phyloP scores from a whole-genome alignment of 2,888 invertebrate genomes.

The Chalcosyrphus nemorum region DNA sequence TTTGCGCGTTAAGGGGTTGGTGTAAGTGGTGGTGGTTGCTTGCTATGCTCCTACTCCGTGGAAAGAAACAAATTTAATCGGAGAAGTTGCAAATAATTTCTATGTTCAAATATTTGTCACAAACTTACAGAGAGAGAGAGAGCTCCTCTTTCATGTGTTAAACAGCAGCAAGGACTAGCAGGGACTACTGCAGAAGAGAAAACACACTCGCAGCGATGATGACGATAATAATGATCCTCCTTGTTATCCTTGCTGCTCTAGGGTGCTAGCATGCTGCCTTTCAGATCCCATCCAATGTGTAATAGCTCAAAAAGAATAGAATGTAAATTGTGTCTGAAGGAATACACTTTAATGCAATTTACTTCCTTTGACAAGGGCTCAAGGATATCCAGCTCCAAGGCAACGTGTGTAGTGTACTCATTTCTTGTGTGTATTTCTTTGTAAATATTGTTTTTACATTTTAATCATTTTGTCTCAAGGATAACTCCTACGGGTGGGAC shows the following conservation, averaged over 20 bases:
- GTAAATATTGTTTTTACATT: slow-evolving; percentile 50
- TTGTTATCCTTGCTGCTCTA: slow-evolving; percentile 26
- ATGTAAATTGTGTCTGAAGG: slow-evolving; percentile 47
- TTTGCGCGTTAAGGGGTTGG: too few relatives aligned
- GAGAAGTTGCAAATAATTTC: slow-evolving; percentile 65
- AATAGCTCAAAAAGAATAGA: slow-evolving; percentile 60
- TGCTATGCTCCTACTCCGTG: not conserved
- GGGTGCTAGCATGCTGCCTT: not conserved
- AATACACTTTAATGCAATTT: slow-evolving; percentile 66
- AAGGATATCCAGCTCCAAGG: slow-evolving; percentile 10
- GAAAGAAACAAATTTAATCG: slow-evolving; percentile 56
- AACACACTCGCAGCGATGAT: slow-evolving; percentile 25
- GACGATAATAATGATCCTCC: slow-evolving; percentile 41
- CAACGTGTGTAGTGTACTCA: slow-evolving; percentile 2
- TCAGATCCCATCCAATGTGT: slow-evolving; percentile 30
- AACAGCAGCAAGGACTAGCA: slow-evolving; percentile 2
- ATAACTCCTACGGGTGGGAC: not conserved
- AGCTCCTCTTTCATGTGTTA: slow-evolving; percentile 44
- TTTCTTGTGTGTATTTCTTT: not conserved
- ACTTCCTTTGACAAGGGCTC: slow-evolving; percentile 53
- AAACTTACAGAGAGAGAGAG: slow-evolving; percentile 29
- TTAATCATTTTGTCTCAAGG: slow-evolving; percentile 33
- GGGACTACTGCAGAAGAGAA: slow-evolving; percentile 13
- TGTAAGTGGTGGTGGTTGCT: not conserved
- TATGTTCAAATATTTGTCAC: slow-evolving; percentile 67